Evolutionary conservation across 2,888 invertebrate genomes (phyloP), one percentile per base, ranked within the genome.

Genomic region (Agrochola circellaris): DNA sequence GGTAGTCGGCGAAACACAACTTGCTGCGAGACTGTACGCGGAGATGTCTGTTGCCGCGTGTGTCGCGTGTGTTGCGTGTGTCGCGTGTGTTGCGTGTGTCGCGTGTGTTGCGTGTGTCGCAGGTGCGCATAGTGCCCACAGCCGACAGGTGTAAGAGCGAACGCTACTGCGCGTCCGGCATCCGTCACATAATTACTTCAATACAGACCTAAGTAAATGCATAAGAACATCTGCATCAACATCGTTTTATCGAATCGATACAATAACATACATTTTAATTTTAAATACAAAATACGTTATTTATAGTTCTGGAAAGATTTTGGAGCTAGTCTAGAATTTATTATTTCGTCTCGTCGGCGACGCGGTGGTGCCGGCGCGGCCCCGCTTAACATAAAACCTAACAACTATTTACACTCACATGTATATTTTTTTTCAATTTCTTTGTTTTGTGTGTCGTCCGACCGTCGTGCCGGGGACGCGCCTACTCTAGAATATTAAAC

Each of bases 251-350:
- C 82, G 83, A 89, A 84, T 88, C 88, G 89, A 89, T 86, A 88
- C 89, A 85, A 85, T 80, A 83, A 89, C 89, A 90, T 88, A 89
- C 86, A 86, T 85, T 84, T 80, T 82, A 83, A 64, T 82, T 85
- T 85, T 85, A 89, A 91, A 89, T 91, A 90, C 85, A 90, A 90
- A 92, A 91, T 87, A 89, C 87, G 85, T 87, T 88, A 89, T 88
- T 88, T 82, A 88, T 90, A 89, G 79, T 82, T 83, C 83, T 87
- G 88, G 89, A 83, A 84, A 88, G 68, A 78, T 79, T 83, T 77
- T 73, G 81, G 83, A 82, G 85, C 85, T 89, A 88, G 81, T 85
- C 89, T 88, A 87, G 68, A 82, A 87, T 84, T 80, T 84, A 85
- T 82, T 85, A 84, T 77, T 75, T 71, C 81, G 71, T 70, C 42